Percentiles rank a stretch among this genome's conserved stretches.
Evolutionary conservation across 2,888 invertebrate genomes (phyloP).

Genomic region (Leptinotarsa peninsularis): DNA sequence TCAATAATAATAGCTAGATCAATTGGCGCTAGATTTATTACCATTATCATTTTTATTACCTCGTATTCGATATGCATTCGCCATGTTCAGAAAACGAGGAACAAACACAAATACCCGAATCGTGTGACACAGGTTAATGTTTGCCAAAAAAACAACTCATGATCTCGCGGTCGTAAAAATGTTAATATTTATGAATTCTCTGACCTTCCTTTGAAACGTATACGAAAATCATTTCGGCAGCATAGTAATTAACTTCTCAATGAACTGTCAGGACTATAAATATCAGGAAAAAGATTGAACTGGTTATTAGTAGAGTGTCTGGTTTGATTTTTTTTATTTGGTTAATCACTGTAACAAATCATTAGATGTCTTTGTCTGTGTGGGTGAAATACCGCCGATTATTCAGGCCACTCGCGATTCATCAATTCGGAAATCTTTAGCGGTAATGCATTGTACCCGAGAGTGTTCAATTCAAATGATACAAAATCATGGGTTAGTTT

Average conservation of each 20-base stretch:
- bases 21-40: too few species aligned
- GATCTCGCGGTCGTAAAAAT: constrained; percentile 1
- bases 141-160: constrained; percentile 18
- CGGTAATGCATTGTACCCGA: too few species aligned
- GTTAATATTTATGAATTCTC: constrained; percentile 18
- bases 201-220: constrained; percentile 1
- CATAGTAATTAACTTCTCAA: constrained; percentile 3
- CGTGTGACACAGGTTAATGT: not conserved
- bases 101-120: constrained; percentile 1
- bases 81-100: constrained; percentile 1
- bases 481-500: too few species aligned
- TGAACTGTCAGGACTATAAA: constrained; percentile 5
- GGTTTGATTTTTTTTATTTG: too few species aligned
- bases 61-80: not conserved
- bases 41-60: too few species aligned
- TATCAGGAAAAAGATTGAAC: not conserved
- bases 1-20: too few species aligned
- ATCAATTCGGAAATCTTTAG: too few species aligned
- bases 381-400: too few species aligned
- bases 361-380: too few species aligned
- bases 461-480: too few species aligned
- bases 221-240: constrained; percentile 3
- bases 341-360: too few species aligned
- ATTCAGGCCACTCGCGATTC: too few species aligned
- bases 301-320: not conserved